Percentiles rank a stretch among this genome's conserved stretches.
Evolutionary conservation across 2,797 vertebrate genomes (phyloP).

Genomic region (Helicolenus hilgendorfi): DNA sequence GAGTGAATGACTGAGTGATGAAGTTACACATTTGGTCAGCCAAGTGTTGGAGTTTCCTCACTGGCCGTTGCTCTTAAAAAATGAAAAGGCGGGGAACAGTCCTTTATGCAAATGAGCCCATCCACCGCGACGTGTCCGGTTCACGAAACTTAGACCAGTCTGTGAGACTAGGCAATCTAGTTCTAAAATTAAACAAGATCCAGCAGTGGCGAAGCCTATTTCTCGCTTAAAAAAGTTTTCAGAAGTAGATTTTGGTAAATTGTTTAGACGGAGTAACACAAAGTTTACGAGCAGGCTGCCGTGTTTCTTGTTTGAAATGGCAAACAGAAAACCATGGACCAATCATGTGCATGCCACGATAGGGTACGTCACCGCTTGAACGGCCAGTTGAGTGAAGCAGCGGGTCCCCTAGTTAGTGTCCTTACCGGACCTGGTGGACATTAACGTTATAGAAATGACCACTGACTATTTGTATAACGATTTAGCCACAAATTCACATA

Average conservation of each 20-base stretch:
- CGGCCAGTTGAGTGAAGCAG: neutral
- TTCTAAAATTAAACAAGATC: neutral
- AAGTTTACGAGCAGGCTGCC: neutral
- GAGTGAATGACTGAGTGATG: too few relatives aligned
- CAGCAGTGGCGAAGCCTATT: neutral
- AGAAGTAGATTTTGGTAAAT: neutral
- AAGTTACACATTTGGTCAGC: neutral
- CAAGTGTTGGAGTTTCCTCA: neutral
- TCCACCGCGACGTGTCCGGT: neutral
- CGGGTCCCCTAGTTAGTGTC: neutral
- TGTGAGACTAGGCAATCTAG: neutral
- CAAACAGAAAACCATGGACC: neutral
- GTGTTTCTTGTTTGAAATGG: neutral
- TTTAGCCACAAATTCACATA: neutral
- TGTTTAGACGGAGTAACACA: neutral
- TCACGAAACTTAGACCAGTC: neutral
- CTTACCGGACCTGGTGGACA: neutral
- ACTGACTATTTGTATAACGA: neutral
- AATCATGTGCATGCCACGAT: neutral
- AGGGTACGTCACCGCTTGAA: neutral
- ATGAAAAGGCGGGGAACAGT: neutral
- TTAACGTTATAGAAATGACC: neutral
- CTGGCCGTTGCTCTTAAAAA: neutral
- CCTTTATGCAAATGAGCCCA: neutral
- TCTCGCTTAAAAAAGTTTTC: neutral